A percentile compares a stretch with the other conserved stretches of the same genome.
These are phyloP conservation scores for Fregata magnificens DNA, from an alignment of 2,113 vertebrate genomes.

Conservation along the genomic window DNA sequence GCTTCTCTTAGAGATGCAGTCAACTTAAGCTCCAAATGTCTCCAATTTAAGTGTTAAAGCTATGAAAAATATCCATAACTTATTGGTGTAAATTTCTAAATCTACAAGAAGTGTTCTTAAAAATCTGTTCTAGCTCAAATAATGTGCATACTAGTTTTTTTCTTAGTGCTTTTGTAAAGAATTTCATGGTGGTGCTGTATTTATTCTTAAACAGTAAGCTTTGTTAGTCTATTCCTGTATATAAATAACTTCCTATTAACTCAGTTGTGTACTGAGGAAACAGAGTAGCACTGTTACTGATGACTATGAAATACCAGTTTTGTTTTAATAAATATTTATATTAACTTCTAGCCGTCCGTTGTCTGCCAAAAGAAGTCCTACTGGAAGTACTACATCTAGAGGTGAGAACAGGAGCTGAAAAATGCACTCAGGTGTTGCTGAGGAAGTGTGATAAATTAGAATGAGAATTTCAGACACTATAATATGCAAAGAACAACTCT, in stretches of 20 bases:
- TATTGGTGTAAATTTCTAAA: not conserved
- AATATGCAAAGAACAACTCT: not conserved
- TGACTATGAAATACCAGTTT: not conserved
- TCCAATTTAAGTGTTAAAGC: not conserved
- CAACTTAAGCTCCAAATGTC: not conserved
- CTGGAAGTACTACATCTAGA: slow-evolving; percentile 89
- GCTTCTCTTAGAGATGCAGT: not conserved
- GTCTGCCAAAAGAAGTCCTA: slow-evolving; percentile 90
- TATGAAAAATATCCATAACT: not conserved
- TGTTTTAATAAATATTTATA: not conserved
- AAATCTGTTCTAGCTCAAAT: not conserved
- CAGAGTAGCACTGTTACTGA: not conserved
- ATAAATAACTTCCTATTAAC: not conserved
- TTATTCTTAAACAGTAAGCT: not conserved
- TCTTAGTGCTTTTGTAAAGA: not conserved
- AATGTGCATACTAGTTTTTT: not conserved
- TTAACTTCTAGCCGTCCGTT: slow-evolving; percentile 83
- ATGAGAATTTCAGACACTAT: not conserved
- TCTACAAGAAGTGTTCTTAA: not conserved
- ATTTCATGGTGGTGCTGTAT: not conserved
- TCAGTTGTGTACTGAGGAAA: not conserved
- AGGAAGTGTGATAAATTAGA: not conserved
- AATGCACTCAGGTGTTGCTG: not conserved
- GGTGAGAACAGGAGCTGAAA: slow-evolving; percentile 76
- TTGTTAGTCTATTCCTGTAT: not conserved